Base-by-base conservation (phyloP, 2,888 invertebrate species). In the Cephus rjabovi region DNA sequence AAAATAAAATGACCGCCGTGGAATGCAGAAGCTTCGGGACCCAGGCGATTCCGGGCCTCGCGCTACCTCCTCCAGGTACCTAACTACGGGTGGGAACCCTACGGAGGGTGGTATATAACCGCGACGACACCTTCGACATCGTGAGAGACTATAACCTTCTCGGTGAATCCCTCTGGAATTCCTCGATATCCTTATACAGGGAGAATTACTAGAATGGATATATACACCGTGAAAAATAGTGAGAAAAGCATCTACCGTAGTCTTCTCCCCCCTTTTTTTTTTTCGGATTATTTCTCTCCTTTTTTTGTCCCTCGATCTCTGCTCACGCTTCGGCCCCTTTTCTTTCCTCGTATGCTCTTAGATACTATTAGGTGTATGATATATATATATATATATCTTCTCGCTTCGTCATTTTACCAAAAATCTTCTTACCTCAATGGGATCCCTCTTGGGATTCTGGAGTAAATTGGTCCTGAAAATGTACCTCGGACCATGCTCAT, bases 1-100 rank as follows among this genome's bases (percentile, higher is more conserved):
- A 90, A 90, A 90, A 90, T 89, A 90, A 90, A 90, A 90, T 90
- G 89, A 90, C 87, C 88, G 87, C 83, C 83, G 83, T 83, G 89
- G 88, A 89, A 90, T 89, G 89, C 86, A 84, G 87, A 86, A 86
- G 88, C 86, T 71, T 33, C 71, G 71, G 71, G 33, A 4, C 71
- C 71, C 31, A 33, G 33, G 12, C 31, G 31, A 71, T 33, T 31
- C 71, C 71, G 71, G 71, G 71, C 71, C 40, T 56, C 40, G 15
- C 40, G 23, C 40, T 56, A 56, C 40, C 40, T 56, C 40, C 40
- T 56, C 40, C 40, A 31, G 35, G 30, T 34, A n/a, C 23, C 35
- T 30, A 23, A 23, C 73, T 73, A 71, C 75, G 31, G 35, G 78
- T 30, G 77, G 34, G 35, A 40, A 33, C 37, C 23, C 40, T 15